phyloP scores from a whole-genome alignment of 2,113 vertebrate species.

The Megalops atlanticus region DNA sequence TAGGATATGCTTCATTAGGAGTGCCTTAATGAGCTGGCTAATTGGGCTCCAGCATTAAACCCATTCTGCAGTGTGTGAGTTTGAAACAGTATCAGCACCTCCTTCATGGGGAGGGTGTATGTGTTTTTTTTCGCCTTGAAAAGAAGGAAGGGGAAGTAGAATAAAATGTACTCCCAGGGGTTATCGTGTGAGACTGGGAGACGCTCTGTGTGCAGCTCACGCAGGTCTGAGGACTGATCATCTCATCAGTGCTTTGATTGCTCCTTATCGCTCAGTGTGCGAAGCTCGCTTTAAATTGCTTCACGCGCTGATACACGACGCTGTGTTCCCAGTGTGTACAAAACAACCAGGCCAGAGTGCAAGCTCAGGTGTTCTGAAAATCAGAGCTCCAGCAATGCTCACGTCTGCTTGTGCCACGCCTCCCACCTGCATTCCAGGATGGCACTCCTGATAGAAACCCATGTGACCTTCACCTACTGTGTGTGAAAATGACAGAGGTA shows the following conservation, averaged over 20 bases:
- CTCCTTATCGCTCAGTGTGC: neutral
- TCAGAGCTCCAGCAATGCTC: neutral
- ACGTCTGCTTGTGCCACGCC: neutral
- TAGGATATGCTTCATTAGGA: neutral
- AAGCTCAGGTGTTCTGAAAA: neutral
- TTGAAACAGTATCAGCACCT: neutral
- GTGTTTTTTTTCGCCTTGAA: neutral
- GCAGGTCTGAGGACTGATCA: neutral
- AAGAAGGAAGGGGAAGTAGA: neutral
- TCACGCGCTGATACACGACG: neutral
- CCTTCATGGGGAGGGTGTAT: neutral
- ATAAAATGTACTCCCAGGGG: neutral
- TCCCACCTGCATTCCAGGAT: neutral
- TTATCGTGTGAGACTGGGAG: neutral
- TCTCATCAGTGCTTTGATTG: neutral
- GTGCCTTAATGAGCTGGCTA: neutral
- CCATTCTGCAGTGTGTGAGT: neutral
- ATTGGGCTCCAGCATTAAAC: neutral
- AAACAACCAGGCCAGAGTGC: neutral
- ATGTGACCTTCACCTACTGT: neutral
- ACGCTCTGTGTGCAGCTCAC: neutral
- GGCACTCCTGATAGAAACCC: neutral
- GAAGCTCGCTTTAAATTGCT: neutral
- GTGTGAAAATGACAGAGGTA: neutral
- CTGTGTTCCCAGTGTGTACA: neutral